Percentiles rank a stretch among this genome's conserved stretches.
These are phyloP conservation scores for Enoplosus armatus DNA, from an alignment of 2,797 vertebrate species.

Conservation along the genomic window DNA sequence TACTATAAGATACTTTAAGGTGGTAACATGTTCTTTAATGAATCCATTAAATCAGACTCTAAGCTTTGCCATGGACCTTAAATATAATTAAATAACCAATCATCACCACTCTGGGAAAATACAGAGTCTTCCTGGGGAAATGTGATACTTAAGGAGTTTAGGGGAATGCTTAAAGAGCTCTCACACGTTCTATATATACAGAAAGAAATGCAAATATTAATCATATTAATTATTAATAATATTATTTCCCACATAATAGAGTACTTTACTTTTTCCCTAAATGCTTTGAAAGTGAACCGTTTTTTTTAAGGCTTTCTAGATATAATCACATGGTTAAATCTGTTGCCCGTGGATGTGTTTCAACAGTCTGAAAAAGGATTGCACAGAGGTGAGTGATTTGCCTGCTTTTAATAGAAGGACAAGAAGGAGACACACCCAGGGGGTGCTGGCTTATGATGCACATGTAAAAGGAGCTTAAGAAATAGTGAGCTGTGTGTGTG, in stretches of 20 bases:
- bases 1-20: neutral
- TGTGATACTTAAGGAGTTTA: neutral
- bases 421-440: slow-evolving; percentile 55
- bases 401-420: slow-evolving; percentile 60
- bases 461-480: slow-evolving; percentile 52
- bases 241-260: neutral
- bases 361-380: slow-evolving; percentile 41
- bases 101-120: neutral
- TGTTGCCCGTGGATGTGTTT: slow-evolving; percentile 34
- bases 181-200: neutral
- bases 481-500: slow-evolving; percentile 24
- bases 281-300: neutral
- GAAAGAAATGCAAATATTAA: neutral
- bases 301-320: neutral
- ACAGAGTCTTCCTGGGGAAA: neutral
- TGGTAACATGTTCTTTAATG: neutral
- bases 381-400: slow-evolving; percentile 53
- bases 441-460: slow-evolving; percentile 55
- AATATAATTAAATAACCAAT: neutral
- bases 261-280: neutral
- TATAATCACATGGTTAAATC: slow-evolving; percentile 16
- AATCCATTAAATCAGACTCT: neutral
- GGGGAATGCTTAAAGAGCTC: neutral
- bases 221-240: neutral
- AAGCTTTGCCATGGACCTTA: neutral